Evolutionary conservation across 1,140 invertebrate genomes (phyloP), one percentile per base, ranked within the genome.

Genomic region (Bicyclus anynana): DNA sequence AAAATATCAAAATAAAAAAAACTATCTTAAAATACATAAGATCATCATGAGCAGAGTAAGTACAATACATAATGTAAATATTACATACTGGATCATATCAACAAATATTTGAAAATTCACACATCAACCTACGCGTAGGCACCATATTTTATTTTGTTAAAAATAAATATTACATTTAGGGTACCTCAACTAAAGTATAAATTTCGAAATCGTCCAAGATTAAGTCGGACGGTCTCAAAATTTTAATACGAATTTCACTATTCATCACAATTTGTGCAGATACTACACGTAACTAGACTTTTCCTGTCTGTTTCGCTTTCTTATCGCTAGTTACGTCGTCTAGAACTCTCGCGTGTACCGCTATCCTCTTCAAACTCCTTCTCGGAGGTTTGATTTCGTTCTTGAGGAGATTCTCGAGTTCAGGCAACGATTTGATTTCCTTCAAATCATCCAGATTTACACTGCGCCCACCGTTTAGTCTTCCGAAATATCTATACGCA

Each of bases 151-250:
- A 14, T 56, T 27, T 40, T 21, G 14, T 50, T 37, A 46, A 55
- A 52, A 72, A 75, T 72, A 77, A 76, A 73, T 72, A 77, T 68
- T 71, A 58, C 65, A n/a, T 61, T 60, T 48, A 62, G 13, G 20
- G 40, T 50, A 51, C 49, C 54, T 75, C 68, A 67, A 69, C 58
- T 49, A 4, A 48, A 50, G 29, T 33, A 2, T 33, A 61, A 74
- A 85, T 82, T 84, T 76, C 77, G 84, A 77, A 73, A 80, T 56
- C 80, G 83, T 84, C 84, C 81, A 87, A 87, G 84, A 68, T 62
- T 51, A 59, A 69, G 77, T 87, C 84, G 61, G 84, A 76, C 80
- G 74, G 54, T 73, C 69, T 73, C 84, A 86, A 85, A 86, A 86
- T 81, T 73, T 47, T 54, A 40, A 33, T 12, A 50, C 51, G 44